phyloP scores from a whole-genome alignment of 1,140 invertebrate species.

The Anoplophora glabripennis region DNA sequence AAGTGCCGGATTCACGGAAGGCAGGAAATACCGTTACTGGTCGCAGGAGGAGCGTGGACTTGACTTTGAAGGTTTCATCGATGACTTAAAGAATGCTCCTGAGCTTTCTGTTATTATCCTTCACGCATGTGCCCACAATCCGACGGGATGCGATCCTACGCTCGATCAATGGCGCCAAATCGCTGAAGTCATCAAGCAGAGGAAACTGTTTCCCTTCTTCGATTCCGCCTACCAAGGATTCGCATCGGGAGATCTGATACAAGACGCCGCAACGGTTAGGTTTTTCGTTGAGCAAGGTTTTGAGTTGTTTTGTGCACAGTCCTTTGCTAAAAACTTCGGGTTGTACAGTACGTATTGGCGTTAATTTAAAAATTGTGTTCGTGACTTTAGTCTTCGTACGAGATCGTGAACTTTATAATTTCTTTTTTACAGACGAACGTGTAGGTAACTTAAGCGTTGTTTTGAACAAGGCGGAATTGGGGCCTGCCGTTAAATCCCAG shows the following conservation, averaged over 20 bases:
- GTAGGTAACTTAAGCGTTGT: constrained; percentile 88
- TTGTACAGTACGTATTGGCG: constrained; percentile 76
- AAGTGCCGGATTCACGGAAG: constrained; percentile 80
- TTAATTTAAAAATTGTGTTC: constrained; percentile 12
- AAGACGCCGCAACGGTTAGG: constrained; percentile 87
- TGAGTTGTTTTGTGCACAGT: constrained; percentile 90
- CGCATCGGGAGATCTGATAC: constrained; percentile 81
- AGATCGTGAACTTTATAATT: not conserved
- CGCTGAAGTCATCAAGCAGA: constrained; percentile 74
- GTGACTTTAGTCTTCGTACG: constrained; percentile 6
- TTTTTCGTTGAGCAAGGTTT: constrained; percentile 80
- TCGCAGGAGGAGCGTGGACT: constrained; percentile 70
- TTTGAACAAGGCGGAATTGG: constrained; percentile 59
- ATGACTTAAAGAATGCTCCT: constrained; percentile 67
- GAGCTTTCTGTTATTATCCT: constrained; percentile 89
- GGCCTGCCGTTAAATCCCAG: constrained; percentile 76
- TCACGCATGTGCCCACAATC: constrained; percentile 99
- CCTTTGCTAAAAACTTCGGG: constrained; percentile 99
- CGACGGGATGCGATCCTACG: constrained; percentile 95
- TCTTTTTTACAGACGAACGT: constrained; percentile 75
- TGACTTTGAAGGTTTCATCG: constrained; percentile 80
- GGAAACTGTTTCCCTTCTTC: constrained; percentile 93
- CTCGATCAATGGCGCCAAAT: constrained; percentile 89
- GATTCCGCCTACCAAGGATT: constrained; percentile 99
- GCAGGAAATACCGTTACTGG: constrained; percentile 93